Conservation (phyloP, 2,797 vertebrate genomes). For the Fringilla coelebs region DNA sequence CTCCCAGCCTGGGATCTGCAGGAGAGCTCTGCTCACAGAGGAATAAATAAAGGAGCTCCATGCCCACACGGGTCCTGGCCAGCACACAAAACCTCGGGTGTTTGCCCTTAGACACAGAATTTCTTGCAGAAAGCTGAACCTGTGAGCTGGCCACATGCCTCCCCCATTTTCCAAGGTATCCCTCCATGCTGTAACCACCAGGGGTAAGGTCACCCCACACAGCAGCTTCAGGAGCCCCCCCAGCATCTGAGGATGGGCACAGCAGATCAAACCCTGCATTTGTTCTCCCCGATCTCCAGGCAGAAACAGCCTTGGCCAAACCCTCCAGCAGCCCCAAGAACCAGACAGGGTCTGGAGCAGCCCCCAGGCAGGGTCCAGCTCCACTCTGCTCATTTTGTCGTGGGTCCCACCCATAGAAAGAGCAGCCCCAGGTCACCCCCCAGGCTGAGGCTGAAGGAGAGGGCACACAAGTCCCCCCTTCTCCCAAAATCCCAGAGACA, state of each 20-base stretch:
- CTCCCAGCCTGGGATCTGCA: background rate
- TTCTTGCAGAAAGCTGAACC: background rate
- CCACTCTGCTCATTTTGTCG: background rate
- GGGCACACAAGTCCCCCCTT: background rate
- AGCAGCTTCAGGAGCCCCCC: background rate
- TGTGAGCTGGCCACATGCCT: background rate
- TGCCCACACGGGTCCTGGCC: background rate
- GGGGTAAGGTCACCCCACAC: background rate
- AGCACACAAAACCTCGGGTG: fast-evolving
- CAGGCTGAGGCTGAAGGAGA: background rate
- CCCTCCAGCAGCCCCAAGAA: fast-evolving
- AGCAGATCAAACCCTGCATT: background rate
- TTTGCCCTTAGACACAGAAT: background rate
- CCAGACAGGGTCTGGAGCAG: background rate
- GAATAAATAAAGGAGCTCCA: background rate
- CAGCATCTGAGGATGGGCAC: background rate
- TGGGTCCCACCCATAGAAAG: background rate
- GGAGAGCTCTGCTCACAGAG: background rate
- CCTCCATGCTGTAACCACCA: background rate
- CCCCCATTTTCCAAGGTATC: background rate
- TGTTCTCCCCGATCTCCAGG: background rate
- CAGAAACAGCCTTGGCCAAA: background rate
- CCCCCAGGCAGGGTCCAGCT: background rate
- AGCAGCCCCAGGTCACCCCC: background rate
- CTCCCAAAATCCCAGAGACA: fast-evolving